Conservation (phyloP, 2,888 invertebrate species). For the Galerucella pusilla region DNA sequence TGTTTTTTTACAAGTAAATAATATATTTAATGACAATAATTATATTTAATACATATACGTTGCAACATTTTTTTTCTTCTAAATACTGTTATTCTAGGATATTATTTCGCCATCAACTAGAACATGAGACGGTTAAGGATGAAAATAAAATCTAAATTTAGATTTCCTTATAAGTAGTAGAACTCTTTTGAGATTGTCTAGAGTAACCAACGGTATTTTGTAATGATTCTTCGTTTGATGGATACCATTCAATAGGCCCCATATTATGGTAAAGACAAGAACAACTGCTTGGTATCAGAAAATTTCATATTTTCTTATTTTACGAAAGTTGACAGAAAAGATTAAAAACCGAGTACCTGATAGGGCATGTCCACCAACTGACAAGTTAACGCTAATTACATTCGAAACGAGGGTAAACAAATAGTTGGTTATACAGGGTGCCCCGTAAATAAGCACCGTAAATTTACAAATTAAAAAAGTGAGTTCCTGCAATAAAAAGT, state of each 20-base stretch:
- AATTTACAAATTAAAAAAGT: too few relatives aligned
- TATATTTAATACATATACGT: not conserved
- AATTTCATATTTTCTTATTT: not conserved
- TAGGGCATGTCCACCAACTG: too few relatives aligned
- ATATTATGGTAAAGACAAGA: constrained; percentile 19
- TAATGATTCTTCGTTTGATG: constrained; percentile 50
- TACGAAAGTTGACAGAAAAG: not conserved
- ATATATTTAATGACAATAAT: not conserved
- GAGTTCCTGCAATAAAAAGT: too few relatives aligned
- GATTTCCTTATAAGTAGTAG: constrained; percentile 51
- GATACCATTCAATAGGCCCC: constrained; percentile 29
- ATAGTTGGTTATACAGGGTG: too few relatives aligned
- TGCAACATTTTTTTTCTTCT: constrained; percentile 25
- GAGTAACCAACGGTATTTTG: constrained; percentile 55
- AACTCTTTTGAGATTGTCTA: constrained; percentile 51
- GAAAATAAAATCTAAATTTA: constrained; percentile 49
- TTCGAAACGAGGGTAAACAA: too few relatives aligned
- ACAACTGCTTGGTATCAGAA: not conserved
- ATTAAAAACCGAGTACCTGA: not conserved
- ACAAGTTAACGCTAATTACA: too few relatives aligned
- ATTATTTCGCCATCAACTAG: constrained; percentile 46
- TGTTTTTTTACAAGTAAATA: not conserved
- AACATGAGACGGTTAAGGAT: constrained; percentile 42
- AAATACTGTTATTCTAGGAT: constrained; percentile 45
- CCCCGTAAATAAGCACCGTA: too few relatives aligned